Base-by-base conservation (phyloP, 2,113 vertebrate genomes). In the Triplophysa rosa region DNA sequence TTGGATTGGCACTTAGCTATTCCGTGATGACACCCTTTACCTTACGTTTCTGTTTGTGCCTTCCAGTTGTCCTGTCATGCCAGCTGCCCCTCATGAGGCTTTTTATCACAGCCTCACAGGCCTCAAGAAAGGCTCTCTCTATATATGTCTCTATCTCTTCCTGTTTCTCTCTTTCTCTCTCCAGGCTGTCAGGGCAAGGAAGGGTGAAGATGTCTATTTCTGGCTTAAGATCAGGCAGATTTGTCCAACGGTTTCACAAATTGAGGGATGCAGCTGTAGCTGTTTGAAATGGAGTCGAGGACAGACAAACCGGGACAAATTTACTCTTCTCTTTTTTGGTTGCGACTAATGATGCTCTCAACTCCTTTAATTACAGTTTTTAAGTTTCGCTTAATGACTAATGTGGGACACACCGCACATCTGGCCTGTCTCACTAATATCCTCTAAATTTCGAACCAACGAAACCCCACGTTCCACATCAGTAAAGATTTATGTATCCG, bases 101-200 rank as follows among this genome's bases (percentile, higher is more conserved):
- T 66, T 79, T 75, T 72, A 26, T 52, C 66, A 79, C 62, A 37
- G 56, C 54, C 26, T 69, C 66, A 65, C 56, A 58, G 62, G 70
- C 78, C 79, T 58, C 40, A 63, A 58, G 47, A 63, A 78, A 56
- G 29, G 54, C 63, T 23, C 74, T 66, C 37, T 47, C 67, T 72
- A 77, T 66, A 52, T 78, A 54, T 65, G 45, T 21, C 37, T n/a
- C 61, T 42, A 24, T 54, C 29, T 80, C 59, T n/a, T 40, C 72
- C 75, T 58, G 14, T 49, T 40, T 78, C 74, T 68, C 24, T 47
- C 45, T 70, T 26, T 68, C 54, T 80, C 78, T 83, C 12, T 16
- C 17, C 10, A 67, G 17, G 74, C 24, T 54, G 47, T 49, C 40
- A 45, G 58, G 45, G 5, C 17, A 45, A 59, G 71, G 71, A 47